Percentiles rank a stretch among this genome's conserved stretches.
phyloP scores from a whole-genome alignment of 2,888 invertebrate genomes.

The Drosophila kuntzei region DNA sequence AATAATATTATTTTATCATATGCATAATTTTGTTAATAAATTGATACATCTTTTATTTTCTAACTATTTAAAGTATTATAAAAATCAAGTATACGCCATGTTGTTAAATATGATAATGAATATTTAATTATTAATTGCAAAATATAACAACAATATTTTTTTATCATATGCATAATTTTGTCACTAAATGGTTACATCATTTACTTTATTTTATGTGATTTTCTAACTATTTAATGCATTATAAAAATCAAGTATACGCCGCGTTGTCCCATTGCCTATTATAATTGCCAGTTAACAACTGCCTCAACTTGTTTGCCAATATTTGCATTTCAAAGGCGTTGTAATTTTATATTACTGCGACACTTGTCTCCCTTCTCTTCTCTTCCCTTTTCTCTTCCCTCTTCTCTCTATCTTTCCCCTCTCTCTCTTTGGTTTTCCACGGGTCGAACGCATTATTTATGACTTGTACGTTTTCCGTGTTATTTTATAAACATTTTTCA shows the following conservation, averaged over 20 bases:
- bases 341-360: slow-evolving; percentile 74
- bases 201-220: too few relatives aligned
- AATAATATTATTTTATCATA: too few relatives aligned
- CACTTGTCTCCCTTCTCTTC: slow-evolving; percentile 39
- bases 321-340: slow-evolving; percentile 79
- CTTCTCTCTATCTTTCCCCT: not conserved
- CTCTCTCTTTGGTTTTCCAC: not conserved
- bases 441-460: slow-evolving; percentile 75
- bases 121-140: too few relatives aligned
- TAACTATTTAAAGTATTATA: too few relatives aligned
- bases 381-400: not conserved
- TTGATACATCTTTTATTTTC: too few relatives aligned
- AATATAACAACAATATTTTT: too few relatives aligned
- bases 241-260: slow-evolving; percentile 26
- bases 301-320: slow-evolving; percentile 44
- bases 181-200: too few relatives aligned
- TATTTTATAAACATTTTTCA: slow-evolving; percentile 81
- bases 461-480: slow-evolving; percentile 79
- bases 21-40: too few relatives aligned
- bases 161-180: too few relatives aligned
- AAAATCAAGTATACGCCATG: too few relatives aligned
- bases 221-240: too few relatives aligned
- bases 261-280: slow-evolving; percentile 5
- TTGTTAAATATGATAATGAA: too few relatives aligned
- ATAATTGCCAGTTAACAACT: slow-evolving; percentile 47